Percentiles rank a stretch among this genome's conserved stretches.
Conservation (phyloP, 2,113 vertebrate genomes). For the Lophochroa leadbeateri region DNA sequence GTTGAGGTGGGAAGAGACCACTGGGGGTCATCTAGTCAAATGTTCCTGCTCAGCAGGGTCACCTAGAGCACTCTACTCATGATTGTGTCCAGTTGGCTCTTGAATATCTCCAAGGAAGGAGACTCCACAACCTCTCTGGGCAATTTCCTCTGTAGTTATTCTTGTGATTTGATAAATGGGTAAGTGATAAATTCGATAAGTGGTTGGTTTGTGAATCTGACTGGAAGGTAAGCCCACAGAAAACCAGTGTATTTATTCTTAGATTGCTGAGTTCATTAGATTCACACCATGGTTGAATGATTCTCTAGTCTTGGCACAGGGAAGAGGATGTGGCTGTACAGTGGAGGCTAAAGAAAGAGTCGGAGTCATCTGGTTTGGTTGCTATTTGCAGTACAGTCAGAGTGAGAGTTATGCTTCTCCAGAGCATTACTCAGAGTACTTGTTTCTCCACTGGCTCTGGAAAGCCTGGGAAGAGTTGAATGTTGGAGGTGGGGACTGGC, state of each 20-base stretch:
- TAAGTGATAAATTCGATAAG: background rate
- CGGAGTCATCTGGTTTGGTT: background rate
- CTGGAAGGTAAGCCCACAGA: background rate
- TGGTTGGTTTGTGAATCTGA: background rate
- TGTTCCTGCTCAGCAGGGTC: background rate
- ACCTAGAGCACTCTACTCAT: background rate
- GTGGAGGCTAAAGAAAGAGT: background rate
- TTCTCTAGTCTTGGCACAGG: background rate
- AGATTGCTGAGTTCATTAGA: background rate
- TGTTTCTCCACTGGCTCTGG: background rate
- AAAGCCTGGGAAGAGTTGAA: background rate
- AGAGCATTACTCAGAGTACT: background rate
- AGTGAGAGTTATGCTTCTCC: background rate
- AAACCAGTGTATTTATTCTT: background rate
- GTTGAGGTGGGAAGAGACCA: background rate
- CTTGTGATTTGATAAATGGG: background rate
- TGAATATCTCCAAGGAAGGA: background rate
- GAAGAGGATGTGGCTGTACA: background rate
- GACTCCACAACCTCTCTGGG: background rate
- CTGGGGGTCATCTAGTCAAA: background rate
- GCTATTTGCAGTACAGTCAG: background rate
- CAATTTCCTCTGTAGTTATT: background rate
- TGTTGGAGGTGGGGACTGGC: background rate
- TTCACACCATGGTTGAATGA: background rate
- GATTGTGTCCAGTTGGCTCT: background rate